Evolutionary conservation across 2,113 vertebrate genomes (phyloP), one percentile per base, ranked within the genome.

Genomic region (Dipodomys stephensi): DNA sequence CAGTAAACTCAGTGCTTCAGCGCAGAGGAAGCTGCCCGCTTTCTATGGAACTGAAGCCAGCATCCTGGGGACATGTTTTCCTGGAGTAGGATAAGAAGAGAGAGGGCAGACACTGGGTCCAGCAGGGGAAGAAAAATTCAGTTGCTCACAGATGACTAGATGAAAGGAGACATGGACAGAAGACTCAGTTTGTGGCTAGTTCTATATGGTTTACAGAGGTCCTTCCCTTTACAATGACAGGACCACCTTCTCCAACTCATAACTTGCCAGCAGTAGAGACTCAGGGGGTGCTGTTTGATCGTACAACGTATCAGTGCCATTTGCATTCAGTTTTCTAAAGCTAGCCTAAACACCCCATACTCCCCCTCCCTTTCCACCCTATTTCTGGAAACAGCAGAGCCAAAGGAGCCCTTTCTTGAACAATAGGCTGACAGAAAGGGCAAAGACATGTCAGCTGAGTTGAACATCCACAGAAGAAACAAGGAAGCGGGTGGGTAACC

Each of bases 241-340:
- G 6, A 27, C 46, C 72, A 25, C 74, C 79, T 73, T 73, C 39
- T 73, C 81, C 77, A 76, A 28, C 44, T n/a, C 73, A 76, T 76
- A 57, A 79, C 16, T 27, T 82, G 19, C 8, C 11, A 46, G 68
- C 18, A 44, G 35, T 27, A 82, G 82, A 92, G 69, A 28, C 62
- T 87, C 60, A 77, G 81, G 13, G 67, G 28, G 53, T 27, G 25
- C n/a, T 60, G 1, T 25, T 13, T 9, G n/a, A 83, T 64, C 82
- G 73, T 39, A 89, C 27, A 80, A 44, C 65, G 53, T 44, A 25
- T 84, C 65, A 35, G 46, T 65, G 22, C 65, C 30, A 30, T 88
- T 83, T 94, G 71, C 72, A 72, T 73, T 77, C 78, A 23, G 39
- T 87, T 91, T 86, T 67, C 79, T 53, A n/a, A 94, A 69, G 18